Evolutionary conservation across 2,797 vertebrate genomes (phyloP).

Genomic region (Leucoraja ocellata): DNA sequence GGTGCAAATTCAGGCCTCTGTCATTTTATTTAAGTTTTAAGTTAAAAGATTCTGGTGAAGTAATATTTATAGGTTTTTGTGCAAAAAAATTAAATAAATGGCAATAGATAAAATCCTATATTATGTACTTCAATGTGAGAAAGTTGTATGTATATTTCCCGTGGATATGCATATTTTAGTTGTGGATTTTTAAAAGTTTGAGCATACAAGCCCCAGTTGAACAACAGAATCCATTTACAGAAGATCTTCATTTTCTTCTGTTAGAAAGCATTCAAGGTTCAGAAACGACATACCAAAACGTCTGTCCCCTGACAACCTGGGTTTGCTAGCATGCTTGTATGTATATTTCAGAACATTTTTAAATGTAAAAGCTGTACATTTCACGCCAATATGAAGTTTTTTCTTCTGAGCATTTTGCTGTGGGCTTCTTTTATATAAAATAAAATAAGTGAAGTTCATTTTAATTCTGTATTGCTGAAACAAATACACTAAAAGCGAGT

Average conservation of each 20-base stretch:
- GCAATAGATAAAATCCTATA: conserved; percentile 72
- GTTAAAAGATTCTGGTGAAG: conserved; percentile 74
- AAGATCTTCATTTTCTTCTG: conserved; percentile 58
- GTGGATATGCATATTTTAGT: conserved; percentile 85
- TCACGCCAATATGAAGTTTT: conserved; percentile 49
- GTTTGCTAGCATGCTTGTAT: conserved; percentile 83
- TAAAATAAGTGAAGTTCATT: conserved; percentile 67
- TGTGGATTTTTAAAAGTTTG: conserved; percentile 75
- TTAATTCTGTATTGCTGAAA: conserved; percentile 78
- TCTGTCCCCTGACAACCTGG: conserved; percentile 43
- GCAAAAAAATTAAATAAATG: conserved; percentile 70
- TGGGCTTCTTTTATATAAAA: conserved; percentile 74
- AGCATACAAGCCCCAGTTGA: conserved; percentile 76
- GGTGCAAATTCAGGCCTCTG: conserved; percentile 67
- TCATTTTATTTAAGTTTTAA: conserved; percentile 86
- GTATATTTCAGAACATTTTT: conserved; percentile 82
- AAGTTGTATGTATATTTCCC: conserved; percentile 78
- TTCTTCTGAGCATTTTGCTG: conserved; percentile 69
- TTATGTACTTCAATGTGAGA: conserved; percentile 77
- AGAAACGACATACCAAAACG: conserved; percentile 39
- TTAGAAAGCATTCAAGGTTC: conserved; percentile 59
- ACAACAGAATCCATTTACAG: conserved; percentile 55
- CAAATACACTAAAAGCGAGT: conserved; percentile 79
- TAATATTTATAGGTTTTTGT: conserved; percentile 86
- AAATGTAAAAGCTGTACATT: conserved; percentile 75